Base-by-base conservation (phyloP, 2,113 vertebrate species). In the Lycaon pictus region DNA sequence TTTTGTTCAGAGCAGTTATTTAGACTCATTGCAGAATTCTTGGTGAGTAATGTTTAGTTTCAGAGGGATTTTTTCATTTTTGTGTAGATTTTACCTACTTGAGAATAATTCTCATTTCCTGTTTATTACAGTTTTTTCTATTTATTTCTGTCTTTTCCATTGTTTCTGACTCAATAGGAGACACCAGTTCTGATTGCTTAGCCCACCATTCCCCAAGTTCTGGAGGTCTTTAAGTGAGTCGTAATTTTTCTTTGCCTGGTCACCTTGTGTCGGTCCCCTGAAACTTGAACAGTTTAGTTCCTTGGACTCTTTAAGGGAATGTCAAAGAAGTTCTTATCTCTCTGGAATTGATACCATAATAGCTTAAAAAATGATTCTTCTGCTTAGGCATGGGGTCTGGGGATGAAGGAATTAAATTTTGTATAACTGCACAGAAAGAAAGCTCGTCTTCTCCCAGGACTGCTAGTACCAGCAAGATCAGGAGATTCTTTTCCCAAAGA, bases 1-100 rank as follows among this genome's bases (percentile, higher is more conserved):
- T 83, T 95, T 86, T 97, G 95, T 96, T 91, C 51, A 97, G 95
- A 97, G 65, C 48, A 97, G 90, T 60, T 79, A 67, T 88, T 86
- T 56, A 93, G 89, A 95, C 16, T 62, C 35, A 82, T 58, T 95
- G 65, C 35, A 62, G 95, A 97, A 95, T 65, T 89, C 60, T 69
- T 62, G 4, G 35, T 43, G 55, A 96, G 60, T 10, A 93, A 96
- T 86, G 91, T 96, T 98, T 95, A 93, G 67, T 65, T 84, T 37
- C 19, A 76, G 84, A 84, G 16, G 7, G 3, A 22, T 58, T 62
- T 62, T 43, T 32, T 67, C 11, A 85, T 83, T 82, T 76, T 65
- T 94, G 17, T 48, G 91, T 95, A 93, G 69, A 95, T 91, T 96
- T 95, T 67, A 92, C 58, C 72, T 95, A 56, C 35, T 96, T 60